phyloP scores from a whole-genome alignment of 1,140 invertebrate species.

The Aphelinus certus region DNA sequence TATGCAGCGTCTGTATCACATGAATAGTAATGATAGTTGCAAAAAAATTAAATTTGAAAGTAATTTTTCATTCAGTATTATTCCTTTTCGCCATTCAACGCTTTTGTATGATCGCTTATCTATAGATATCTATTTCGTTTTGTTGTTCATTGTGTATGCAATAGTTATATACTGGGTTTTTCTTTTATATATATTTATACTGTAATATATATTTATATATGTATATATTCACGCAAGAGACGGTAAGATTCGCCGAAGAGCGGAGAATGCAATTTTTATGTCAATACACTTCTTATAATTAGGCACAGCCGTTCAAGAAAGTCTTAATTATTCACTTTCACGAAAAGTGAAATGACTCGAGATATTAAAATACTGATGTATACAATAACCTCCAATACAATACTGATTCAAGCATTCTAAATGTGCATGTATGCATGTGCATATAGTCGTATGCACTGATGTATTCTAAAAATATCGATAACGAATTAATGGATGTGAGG shows the following conservation, averaged over 20 bases:
- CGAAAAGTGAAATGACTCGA: no score
- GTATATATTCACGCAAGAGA: constrained; percentile 44
- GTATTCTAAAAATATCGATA: no score
- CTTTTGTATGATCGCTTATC: constrained; percentile 35
- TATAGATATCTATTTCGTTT: constrained; percentile 38
- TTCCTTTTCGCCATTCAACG: constrained; percentile 23
- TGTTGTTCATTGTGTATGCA: constrained; percentile 42
- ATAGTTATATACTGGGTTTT: constrained; percentile 47
- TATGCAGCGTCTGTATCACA: background rate
- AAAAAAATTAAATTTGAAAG: constrained; percentile 27
- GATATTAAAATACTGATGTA: no score
- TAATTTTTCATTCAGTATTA: constrained; percentile 23
- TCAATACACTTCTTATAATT: no score
- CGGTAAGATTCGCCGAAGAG: constrained; percentile 45
- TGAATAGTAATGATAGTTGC: constrained; percentile 13
- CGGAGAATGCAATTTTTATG: constrained; percentile 38
- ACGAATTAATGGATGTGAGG: no score
- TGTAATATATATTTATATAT: constrained; percentile 43
- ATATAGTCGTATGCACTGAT: no score
- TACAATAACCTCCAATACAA: no score
- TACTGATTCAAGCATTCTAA: no score
- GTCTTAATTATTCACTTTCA: no score
- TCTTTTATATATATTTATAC: constrained; percentile 46
- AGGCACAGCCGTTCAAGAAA: no score
- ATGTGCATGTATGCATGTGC: no score